Evolutionary conservation across 2,113 vertebrate species (phyloP), one percentile per base, ranked within the genome.

Genomic region (Scophthalmus maximus): DNA sequence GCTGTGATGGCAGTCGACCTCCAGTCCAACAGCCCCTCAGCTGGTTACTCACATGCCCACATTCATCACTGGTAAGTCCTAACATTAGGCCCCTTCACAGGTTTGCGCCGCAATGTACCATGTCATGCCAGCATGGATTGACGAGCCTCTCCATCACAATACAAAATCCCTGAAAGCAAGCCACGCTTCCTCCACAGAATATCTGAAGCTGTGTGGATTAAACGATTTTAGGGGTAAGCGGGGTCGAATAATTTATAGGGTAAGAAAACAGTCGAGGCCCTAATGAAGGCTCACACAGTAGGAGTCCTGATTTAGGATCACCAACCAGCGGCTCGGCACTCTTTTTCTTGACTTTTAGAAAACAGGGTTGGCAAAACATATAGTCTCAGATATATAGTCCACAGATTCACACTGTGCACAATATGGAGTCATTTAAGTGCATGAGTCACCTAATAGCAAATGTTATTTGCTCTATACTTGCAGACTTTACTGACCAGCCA

Each of bases 231-330:
- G 38, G 57, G 42, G 68, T 50, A 44, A 67, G 61, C 27, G 1
- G 18, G 50, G 62, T 76, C 38, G 22, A 72, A 84, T 84, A 79
- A 87, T 87, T 87, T 85, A 85, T 74, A 44, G 65, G 65, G 74
- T 76, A 78, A 73, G 71, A 78, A 82, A 89, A 85, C 67, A 81
- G 72, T 67, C 71, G 42, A 53, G 72, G 67, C 42, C 50, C 68
- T 89, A 85, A 87, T 89, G 79, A 83, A 76, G 76, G 68, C 70
- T 79, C 70, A 55, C 81, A 70, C 63, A 84, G 76, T 40, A 58
- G 67, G 77, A 79, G 79, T 68, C 77, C 68, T 81, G 71, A 79
- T 87, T 89, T 88, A 86, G 63, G 73, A 79, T 79, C 72, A 7
- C 40, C 76, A 81, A 34, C 61, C 66, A 67, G 56, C 20, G 1